Base-by-base conservation (phyloP, 2,888 invertebrate genomes). In the Clanis bilineata region DNA sequence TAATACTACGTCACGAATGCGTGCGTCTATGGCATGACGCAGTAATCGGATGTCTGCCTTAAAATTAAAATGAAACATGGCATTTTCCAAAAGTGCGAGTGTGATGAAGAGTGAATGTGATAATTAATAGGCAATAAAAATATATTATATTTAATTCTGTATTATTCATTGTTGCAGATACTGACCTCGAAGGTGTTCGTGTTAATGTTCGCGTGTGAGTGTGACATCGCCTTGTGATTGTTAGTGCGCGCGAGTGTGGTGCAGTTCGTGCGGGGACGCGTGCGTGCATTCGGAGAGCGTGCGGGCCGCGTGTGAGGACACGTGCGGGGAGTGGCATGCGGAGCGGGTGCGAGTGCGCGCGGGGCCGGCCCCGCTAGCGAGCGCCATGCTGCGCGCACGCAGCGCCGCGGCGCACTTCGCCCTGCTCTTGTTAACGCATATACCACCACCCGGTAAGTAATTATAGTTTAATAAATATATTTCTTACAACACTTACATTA, bases 401-500 rank as follows among this genome's bases (percentile, higher is more conserved):
- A 68, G 72, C 73, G 77, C 77, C 67, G 78, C 80, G 74, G 79
- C 77, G 74, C 80, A 73, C 67, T 79, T 85, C 70, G 84, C 83
- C 72, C 79, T 88, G 79, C 83, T 90, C 67, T 73, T 82, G 67
- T 70, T 88, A 58, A 83, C 86, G 69, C 83, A 85, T 67, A 75
- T 86, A 54, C 71, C 84, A 58, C 83, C 81, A 56, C 82, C 80
- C 63, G 86, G 88, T 88, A 55, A 77, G 88, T 79, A 12, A 1
- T 45, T 44, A 6, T 10, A 21, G 10, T 22, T 44, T 21, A 22
- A 9, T 12, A 23, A 10, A 22, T 0, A n/a, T 9, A 12, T 5
- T 21, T 9, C 10, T 21, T 21, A 21, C 6, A 28, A 28, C 28
- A 4, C 28, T 28, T 28, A 6, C 28, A 28, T 3, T n/a, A n/a